Evolutionary conservation across 2,888 invertebrate genomes (phyloP).

Genomic region (Zaprionus lineosus): DNA sequence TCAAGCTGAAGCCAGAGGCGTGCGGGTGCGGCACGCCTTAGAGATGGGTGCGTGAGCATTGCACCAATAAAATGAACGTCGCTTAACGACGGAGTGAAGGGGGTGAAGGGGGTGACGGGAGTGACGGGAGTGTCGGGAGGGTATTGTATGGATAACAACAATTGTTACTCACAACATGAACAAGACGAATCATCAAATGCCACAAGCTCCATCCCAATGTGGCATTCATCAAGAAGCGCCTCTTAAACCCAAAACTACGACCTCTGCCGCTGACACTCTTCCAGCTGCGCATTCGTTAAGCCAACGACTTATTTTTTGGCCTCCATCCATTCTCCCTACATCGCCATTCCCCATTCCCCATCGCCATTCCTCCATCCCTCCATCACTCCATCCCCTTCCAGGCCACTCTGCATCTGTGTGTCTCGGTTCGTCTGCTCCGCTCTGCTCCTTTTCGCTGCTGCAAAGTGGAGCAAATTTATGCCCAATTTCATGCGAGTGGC

Average conservation of each 20-base stretch:
- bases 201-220: conserved; percentile 31
- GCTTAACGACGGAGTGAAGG: too few relatives aligned
- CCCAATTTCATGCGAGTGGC: conserved; percentile 77
- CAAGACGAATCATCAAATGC: too few relatives aligned
- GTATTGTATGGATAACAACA: too few relatives aligned
- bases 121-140: too few relatives aligned
- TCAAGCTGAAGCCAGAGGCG: conserved; percentile 47
- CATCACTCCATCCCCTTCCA: background rate
- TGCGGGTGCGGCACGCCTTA: conserved; percentile 49
- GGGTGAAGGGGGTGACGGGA: too few relatives aligned
- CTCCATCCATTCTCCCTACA: conserved; percentile 11
- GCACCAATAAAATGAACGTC: too few relatives aligned
- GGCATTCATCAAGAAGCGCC: conserved; percentile 32
- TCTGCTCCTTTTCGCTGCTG: too few relatives aligned
- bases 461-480: conserved; percentile 78
- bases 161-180: background rate
- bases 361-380: background rate
- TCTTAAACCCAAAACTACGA: conserved; percentile 18
- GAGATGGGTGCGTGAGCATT: conserved; percentile 44
- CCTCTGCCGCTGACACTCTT: conserved; percentile 10
- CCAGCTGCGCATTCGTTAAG: conserved; percentile 71
- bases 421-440: too few relatives aligned
- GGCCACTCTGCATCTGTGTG: too few relatives aligned
- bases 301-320: conserved; percentile 67
- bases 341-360: too few relatives aligned